phyloP scores from a whole-genome alignment of 2,888 invertebrate genomes.

The Sepiola atlantica region DNA sequence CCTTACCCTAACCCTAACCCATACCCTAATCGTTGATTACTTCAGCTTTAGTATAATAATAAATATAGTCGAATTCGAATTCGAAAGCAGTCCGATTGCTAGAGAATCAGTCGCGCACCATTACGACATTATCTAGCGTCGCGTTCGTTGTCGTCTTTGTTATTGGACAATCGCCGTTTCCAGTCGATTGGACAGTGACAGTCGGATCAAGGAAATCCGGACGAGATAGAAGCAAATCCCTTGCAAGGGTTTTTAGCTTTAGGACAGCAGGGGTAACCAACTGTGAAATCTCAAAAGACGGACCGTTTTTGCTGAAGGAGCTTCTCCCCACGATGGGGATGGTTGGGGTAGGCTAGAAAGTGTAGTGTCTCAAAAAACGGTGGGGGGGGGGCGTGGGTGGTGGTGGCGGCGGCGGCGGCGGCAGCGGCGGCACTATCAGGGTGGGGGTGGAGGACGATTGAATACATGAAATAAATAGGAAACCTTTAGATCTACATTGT shows the following conservation, averaged over 20 bases:
- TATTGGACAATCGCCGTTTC: not conserved
- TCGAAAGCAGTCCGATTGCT: too few species aligned
- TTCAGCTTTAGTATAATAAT: too few species aligned
- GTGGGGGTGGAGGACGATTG: too few species aligned
- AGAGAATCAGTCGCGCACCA: not conserved
- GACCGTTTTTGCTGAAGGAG: not conserved
- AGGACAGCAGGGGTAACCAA: not conserved
- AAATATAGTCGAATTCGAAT: too few species aligned
- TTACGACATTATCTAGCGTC: not conserved
- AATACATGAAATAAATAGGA: too few species aligned
- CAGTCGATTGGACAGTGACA: not conserved
- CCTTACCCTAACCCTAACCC: too few species aligned
- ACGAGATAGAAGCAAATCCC: slow-evolving; percentile 32
- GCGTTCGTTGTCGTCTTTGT: not conserved
- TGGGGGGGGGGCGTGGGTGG: not conserved
- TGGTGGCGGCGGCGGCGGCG: not conserved
- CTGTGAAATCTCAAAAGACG: slow-evolving; percentile 12
- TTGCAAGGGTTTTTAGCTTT: not conserved
- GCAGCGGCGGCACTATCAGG: too few species aligned
- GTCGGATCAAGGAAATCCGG: slow-evolving; percentile 11
- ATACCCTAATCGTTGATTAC: too few species aligned
- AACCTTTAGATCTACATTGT: too few species aligned
- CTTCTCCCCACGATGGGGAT: not conserved
- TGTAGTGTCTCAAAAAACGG: not conserved
- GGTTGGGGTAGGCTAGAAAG: not conserved